Evolutionary conservation across 2,113 vertebrate genomes (phyloP).

Genomic region (Nymphicus hollandicus): DNA sequence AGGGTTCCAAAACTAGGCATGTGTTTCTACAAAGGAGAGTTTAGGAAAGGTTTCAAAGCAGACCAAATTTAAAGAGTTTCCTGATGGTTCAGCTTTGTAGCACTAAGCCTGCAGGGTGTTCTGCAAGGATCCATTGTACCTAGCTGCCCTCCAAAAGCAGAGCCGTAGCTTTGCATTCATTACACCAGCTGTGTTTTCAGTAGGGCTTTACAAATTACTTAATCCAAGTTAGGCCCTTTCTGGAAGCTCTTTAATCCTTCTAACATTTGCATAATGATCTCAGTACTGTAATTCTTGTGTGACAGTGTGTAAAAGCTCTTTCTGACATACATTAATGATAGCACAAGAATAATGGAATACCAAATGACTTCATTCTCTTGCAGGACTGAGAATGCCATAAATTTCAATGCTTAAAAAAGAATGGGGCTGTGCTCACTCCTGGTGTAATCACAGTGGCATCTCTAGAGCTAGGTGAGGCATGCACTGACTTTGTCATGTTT

Average conservation of each 20-base stretch:
- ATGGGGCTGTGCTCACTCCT: not conserved
- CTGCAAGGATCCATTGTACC: not conserved
- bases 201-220: slow-evolving; percentile 26
- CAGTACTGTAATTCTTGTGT: slow-evolving; percentile 5
- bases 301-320: not conserved
- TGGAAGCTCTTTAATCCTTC: slow-evolving; percentile 47
- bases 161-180: not conserved
- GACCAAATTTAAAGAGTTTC: slow-evolving; percentile 26
- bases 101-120: slow-evolving; percentile 13
- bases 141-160: not conserved
- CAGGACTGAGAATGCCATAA: not conserved
- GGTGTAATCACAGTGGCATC: not conserved
- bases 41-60: slow-evolving; percentile 27
- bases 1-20: not conserved
- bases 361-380: not conserved
- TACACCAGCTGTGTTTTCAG: not conserved
- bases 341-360: not conserved
- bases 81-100: slow-evolving; percentile 21
- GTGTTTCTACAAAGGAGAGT: not conserved
- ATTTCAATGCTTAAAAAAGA: not conserved
- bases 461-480: not conserved
- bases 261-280: slow-evolving; percentile 41
- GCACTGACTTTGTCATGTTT: not conserved
- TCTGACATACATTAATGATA: slow-evolving; percentile 21
- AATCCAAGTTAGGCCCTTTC: slow-evolving; percentile 8